Percentiles rank a stretch among this genome's conserved stretches.
Evolutionary conservation across 2,797 vertebrate species (phyloP).

Genomic region (Bryconaethiops microstoma): DNA sequence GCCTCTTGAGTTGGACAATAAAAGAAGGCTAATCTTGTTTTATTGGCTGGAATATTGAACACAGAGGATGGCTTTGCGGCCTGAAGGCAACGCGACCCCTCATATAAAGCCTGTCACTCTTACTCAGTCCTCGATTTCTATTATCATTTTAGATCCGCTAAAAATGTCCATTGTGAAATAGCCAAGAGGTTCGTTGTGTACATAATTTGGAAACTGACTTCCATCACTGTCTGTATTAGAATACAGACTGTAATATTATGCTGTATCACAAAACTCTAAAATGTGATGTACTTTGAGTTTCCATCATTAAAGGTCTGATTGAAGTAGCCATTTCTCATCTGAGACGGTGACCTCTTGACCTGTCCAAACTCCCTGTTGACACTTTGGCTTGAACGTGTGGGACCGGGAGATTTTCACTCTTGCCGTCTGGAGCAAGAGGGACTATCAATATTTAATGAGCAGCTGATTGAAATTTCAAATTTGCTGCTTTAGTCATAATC

Average conservation of each 20-base stretch:
- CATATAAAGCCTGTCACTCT: conserved; percentile 63
- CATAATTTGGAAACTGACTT: conserved; percentile 63
- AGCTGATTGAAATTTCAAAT: conserved; percentile 81
- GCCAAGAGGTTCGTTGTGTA: conserved; percentile 74
- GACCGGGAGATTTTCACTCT: conserved; percentile 12
- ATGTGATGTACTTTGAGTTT: conserved; percentile 68
- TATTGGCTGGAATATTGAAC: conserved; percentile 78
- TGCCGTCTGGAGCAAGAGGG: conserved; percentile 71
- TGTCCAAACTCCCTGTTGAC: conserved; percentile 72
- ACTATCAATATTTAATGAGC: conserved; percentile 81
- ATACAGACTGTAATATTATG: conserved; percentile 63
- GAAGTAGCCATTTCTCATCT: conserved; percentile 73
- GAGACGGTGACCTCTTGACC: conserved; percentile 77
- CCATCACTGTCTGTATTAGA: conserved; percentile 35
- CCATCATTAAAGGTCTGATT: conserved; percentile 75
- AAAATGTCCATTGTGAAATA: conserved; percentile 70
- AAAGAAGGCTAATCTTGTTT: conserved; percentile 68
- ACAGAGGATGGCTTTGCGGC: conserved; percentile 68
- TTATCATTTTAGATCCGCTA: conserved; percentile 75
- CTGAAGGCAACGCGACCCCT: conserved; percentile 69
- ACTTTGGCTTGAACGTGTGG: conserved; percentile 49
- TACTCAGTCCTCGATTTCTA: conserved; percentile 69
- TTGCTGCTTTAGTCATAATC: conserved; percentile 74
- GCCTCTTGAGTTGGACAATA: conserved; percentile 67
- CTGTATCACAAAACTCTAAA: conserved; percentile 51